These are phyloP conservation scores for Itoplectis maculator DNA, from an alignment of 2,888 invertebrate genomes.

Conservation along the genomic window DNA sequence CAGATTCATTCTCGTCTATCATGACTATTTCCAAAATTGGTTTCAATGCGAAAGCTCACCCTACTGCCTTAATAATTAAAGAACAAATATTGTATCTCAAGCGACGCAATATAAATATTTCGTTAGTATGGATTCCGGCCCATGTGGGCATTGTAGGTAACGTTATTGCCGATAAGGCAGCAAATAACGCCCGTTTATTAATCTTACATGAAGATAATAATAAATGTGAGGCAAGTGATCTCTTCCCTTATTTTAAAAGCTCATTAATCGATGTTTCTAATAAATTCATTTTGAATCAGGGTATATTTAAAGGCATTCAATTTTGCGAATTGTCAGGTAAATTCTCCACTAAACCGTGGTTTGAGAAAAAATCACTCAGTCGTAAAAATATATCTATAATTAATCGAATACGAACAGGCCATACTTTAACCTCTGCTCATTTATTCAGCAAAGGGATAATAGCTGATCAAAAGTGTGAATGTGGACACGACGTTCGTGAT, in stretches of 20 bases:
- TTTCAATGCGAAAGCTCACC: background rate
- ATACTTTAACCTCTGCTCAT: background rate
- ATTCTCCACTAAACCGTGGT: background rate
- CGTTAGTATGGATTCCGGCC: too few species aligned
- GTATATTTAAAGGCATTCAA: too few species aligned
- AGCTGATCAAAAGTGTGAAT: slow-evolving; percentile 6
- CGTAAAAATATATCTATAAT: background rate
- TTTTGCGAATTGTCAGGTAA: too few species aligned
- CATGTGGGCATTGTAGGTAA: too few species aligned
- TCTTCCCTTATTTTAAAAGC: too few species aligned
- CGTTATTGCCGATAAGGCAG: too few species aligned
- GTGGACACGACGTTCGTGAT: background rate
- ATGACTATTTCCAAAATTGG: background rate
- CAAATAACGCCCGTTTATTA: too few species aligned
- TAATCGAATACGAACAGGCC: background rate
- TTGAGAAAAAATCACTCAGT: too few species aligned
- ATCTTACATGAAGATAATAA: too few species aligned
- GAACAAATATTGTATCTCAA: background rate
- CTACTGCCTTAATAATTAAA: background rate
- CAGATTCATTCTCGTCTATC: slow-evolving; percentile 19
- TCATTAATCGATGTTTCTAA: too few species aligned
- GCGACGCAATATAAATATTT: background rate
- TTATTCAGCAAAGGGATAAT: background rate
- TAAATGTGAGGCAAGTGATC: too few species aligned
- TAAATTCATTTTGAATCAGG: too few species aligned